Evolutionary conservation across 2,113 vertebrate genomes (phyloP).

Genomic region (Leiothrix lutea): DNA sequence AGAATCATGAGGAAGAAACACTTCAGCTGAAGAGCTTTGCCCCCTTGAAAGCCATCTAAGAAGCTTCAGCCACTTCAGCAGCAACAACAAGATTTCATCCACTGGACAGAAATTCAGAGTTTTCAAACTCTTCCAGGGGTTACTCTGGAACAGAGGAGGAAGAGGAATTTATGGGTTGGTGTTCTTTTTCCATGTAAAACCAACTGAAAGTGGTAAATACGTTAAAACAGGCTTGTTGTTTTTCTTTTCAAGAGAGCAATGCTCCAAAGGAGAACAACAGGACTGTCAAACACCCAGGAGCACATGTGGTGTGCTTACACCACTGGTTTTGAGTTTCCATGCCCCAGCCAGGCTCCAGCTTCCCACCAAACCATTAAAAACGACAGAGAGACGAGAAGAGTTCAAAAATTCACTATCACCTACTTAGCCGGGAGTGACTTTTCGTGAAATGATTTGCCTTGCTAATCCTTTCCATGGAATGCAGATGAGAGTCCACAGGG

Average conservation of each 20-base stretch:
- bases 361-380: background rate
- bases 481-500: background rate
- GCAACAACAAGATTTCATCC: background rate
- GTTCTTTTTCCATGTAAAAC: background rate
- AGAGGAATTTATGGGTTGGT: background rate
- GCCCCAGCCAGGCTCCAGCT: background rate
- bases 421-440: background rate
- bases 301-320: background rate
- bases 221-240: background rate
- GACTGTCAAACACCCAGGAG: background rate
- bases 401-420: slow-evolving; percentile 1
- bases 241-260: background rate
- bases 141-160: background rate
- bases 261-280: background rate
- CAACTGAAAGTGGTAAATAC: background rate
- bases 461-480: background rate
- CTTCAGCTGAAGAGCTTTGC: background rate
- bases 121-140: background rate
- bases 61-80: background rate
- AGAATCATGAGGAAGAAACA: background rate
- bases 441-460: background rate
- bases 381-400: background rate
- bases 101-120: background rate
- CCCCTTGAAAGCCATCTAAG: background rate
- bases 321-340: background rate